Evolutionary conservation across 2,888 invertebrate species (phyloP), one percentile per base, ranked within the genome.

Genomic region (Nycteola revayana): DNA sequence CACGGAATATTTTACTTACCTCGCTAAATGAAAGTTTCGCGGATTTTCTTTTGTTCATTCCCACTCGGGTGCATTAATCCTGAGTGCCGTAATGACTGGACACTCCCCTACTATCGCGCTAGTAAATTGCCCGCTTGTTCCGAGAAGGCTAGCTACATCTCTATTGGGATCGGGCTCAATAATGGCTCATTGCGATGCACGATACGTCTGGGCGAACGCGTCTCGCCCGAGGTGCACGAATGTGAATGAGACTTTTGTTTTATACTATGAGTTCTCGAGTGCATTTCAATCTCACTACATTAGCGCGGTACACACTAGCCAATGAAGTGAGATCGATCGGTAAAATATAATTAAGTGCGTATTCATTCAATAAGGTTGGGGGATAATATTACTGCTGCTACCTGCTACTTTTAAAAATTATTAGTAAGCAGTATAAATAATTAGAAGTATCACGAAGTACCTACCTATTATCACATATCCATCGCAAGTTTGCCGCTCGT

Each of bases 111-210:
- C 66, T 73, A 76, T 75, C 63, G 65, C 55, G 48, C 53, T 69
- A 55, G 64, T 72, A 74, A 76, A 75, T 74, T 69, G 65, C 62
- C 49, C 43, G 49, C 55, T 58, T 57, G 53, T 66, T 65, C 53
- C 45, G 58, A 57, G 61, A 69, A 57, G 45, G 41, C 51, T 48
- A 38, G 48, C 57, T 57, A 77, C 75, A 70, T 75, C 78, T 78
- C 73, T 70, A 77, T 78, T 74, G 71, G 66, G 53, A 73, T 74
- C 70, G 65, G 52, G 53, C 61, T 68, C 61, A 65, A 63, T 74
- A 72, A 76, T 71, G 66, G 67, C 52, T 69, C 66, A 66, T 73
- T 72, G 66, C 69, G 72, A 77, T 76, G 70, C 67, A 39, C 68
- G 76, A 74, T 76, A 75, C 66, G 72, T 73, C 68, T 66, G 61